phyloP scores from a whole-genome alignment of 64 coral and sea anemone species.

The Hydrozoanthus tunicans region DNA sequence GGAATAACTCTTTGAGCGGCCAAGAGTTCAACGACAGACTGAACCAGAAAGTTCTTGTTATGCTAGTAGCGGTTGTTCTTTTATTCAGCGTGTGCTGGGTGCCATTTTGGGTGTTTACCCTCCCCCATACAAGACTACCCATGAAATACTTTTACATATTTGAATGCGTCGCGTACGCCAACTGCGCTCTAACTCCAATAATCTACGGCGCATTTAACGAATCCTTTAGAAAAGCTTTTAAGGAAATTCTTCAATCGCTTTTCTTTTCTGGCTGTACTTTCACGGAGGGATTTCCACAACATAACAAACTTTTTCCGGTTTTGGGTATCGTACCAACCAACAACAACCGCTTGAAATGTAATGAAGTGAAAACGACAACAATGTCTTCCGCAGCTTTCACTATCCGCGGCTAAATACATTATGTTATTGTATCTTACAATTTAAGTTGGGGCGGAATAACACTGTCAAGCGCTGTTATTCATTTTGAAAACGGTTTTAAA shows the following conservation, averaged over 20 bases:
- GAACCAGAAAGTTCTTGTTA: conserved; percentile 62
- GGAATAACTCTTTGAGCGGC: conserved; percentile 19
- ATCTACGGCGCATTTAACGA: conserved; percentile 75
- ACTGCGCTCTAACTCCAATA: conserved; percentile 77
- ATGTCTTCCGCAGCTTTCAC: background rate
- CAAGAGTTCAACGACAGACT: conserved; percentile 57
- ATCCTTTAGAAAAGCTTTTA: conserved; percentile 66
- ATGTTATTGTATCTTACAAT: background rate
- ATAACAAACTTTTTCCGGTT: conserved; percentile 20
- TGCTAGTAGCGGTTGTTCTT: conserved; percentile 71
- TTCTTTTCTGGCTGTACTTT: background rate
- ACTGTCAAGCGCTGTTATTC: no score
- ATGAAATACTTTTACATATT: conserved; percentile 35
- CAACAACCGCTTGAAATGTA: background rate
- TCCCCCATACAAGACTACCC: conserved; percentile 37
- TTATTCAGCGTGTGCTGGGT: conserved; percentile 76
- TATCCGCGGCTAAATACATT: background rate
- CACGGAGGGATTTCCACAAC: background rate
- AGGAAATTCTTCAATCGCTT: conserved; percentile 42
- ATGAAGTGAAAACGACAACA: background rate
- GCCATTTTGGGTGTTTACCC: conserved; percentile 77
- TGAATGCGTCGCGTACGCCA: conserved; percentile 64
- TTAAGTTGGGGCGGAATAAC: no score
- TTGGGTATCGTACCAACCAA: background rate
- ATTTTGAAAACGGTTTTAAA: no score